phyloP scores from a whole-genome alignment of 2,888 invertebrate species.

The Tenthredo livida region DNA sequence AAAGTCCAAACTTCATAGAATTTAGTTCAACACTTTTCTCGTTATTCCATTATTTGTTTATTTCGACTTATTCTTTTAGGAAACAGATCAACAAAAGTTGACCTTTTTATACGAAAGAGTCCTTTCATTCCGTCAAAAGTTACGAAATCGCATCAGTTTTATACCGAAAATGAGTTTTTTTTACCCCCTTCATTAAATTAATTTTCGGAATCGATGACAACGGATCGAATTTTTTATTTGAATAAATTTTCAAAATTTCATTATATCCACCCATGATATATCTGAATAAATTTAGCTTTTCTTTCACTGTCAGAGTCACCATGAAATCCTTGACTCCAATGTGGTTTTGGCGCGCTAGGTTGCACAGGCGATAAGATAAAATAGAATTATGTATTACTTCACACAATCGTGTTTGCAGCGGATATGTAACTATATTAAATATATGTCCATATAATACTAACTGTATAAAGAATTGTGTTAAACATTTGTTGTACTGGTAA shows the following conservation, averaged over 20 bases:
- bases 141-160: not conserved
- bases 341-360: conserved; percentile 27
- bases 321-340: conserved; percentile 39
- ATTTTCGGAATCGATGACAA: not conserved
- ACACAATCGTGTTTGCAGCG: conserved; percentile 9
- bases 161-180: no score
- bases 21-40: not conserved
- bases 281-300: conserved; percentile 1
- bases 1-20: conserved; percentile 8
- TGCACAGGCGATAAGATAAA: conserved; percentile 28
- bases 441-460: not conserved
- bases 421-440: not conserved
- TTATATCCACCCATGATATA: no score
- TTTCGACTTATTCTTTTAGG: not conserved
- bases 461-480: not conserved
- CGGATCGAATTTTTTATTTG: not conserved
- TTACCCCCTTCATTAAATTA: no score
- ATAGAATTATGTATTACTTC: not conserved
- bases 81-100: not conserved
- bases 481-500: not conserved
- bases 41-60: not conserved
- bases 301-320: conserved; percentile 14
- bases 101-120: not conserved
- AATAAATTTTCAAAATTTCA: not conserved
- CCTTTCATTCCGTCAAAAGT: not conserved